Evolutionary conservation across 2,797 vertebrate genomes (phyloP).

Genomic region (Gallinago nigripennis): DNA sequence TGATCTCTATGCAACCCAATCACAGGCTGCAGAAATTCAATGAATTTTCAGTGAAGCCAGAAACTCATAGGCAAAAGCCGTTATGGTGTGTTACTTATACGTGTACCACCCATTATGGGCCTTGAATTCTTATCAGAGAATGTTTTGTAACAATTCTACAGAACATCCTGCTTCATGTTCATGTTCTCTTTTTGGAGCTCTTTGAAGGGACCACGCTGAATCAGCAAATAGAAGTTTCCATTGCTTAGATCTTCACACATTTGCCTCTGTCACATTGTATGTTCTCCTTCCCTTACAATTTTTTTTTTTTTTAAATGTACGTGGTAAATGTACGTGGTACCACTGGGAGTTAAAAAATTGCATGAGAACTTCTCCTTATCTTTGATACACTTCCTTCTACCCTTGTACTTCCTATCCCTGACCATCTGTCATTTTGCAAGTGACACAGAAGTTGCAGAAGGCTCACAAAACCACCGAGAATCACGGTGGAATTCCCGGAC

Average conservation of each 20-base stretch:
- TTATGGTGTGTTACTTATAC: background rate
- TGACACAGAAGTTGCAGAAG: background rate
- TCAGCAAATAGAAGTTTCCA: background rate
- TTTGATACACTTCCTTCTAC: background rate
- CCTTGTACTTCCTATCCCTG: background rate
- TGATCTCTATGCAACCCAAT: background rate
- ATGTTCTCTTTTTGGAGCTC: background rate
- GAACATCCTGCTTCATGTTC: accelerated
- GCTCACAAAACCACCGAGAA: background rate
- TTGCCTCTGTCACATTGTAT: accelerated
- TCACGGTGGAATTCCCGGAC: background rate
- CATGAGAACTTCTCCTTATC: background rate
- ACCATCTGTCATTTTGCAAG: background rate
- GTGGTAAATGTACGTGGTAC: background rate
- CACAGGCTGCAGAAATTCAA: background rate
- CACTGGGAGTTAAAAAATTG: background rate
- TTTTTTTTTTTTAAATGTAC: background rate
- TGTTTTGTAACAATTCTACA: background rate
- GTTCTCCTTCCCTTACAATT: background rate
- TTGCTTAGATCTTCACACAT: background rate
- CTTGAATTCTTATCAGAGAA: background rate
- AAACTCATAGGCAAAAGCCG: background rate
- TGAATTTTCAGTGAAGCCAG: background rate
- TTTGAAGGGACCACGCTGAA: background rate
- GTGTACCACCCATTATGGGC: background rate